These are phyloP conservation scores for Autographa pulchrina DNA, from an alignment of 2,888 invertebrate genomes.

Conservation along the genomic window DNA sequence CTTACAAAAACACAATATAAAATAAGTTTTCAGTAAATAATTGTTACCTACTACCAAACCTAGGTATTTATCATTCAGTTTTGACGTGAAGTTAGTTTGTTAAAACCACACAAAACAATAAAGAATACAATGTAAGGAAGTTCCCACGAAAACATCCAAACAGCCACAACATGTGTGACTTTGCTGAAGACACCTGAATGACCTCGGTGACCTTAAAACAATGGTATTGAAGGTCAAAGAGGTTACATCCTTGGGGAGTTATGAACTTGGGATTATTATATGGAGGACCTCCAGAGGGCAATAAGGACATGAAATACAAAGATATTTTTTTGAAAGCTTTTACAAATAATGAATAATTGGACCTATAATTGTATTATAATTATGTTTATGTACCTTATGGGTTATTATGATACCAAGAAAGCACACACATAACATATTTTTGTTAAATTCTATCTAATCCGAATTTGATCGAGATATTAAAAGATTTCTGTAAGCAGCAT, in stretches of 20 bases:
- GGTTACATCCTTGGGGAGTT: neutral
- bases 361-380: no score
- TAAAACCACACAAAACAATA: conserved; percentile 7
- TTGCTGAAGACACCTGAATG: conserved; percentile 14
- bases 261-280: neutral
- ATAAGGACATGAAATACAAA: neutral
- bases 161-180: conserved; percentile 30
- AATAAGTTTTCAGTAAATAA: neutral
- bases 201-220: conserved; percentile 12
- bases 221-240: conserved; percentile 17
- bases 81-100: neutral
- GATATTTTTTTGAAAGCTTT: no score
- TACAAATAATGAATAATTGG: no score
- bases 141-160: conserved; percentile 41
- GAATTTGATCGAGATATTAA: no score
- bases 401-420: no score
- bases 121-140: conserved; percentile 49
- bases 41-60: neutral
- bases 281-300: neutral
- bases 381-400: no score
- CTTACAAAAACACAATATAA: no score
- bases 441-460: no score
- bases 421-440: no score
- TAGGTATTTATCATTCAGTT: neutral
- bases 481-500: no score